These are phyloP conservation scores for Caenorhabditis sp. DNA, from an alignment of 2,888 invertebrate species.

Conservation along the genomic window DNA sequence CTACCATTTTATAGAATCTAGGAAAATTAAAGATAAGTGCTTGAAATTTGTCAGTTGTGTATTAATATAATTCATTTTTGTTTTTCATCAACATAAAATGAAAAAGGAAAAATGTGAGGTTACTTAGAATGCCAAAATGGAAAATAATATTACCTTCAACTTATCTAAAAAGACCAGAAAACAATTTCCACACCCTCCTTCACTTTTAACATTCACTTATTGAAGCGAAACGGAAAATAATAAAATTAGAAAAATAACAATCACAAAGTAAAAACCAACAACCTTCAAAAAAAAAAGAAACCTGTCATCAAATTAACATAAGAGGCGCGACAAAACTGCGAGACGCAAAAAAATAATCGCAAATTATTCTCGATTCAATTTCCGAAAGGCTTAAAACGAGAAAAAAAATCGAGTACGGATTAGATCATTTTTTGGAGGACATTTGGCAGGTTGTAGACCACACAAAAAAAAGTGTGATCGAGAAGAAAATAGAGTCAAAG, in stretches of 20 bases:
- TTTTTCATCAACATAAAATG: no score
- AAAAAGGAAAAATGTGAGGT: no score
- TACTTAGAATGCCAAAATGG: no score
- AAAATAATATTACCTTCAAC: no score
- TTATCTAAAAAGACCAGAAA: no score
- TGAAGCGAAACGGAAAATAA: no score
- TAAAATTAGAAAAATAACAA: not conserved
- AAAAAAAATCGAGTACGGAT: not conserved
- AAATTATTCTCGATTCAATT: not conserved
- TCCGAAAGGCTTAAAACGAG: not conserved
- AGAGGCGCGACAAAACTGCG: not conserved
- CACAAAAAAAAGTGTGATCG: not conserved
- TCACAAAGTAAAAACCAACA: not conserved
- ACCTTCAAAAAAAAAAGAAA: not conserved
- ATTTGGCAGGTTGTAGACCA: not conserved
- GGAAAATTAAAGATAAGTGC: no score
- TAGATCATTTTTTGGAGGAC: not conserved
- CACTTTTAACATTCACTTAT: no score
- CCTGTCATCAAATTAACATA: not conserved
- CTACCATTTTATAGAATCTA: no score
- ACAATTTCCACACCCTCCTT: no score
- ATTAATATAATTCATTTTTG: no score
- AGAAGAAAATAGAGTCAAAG: not conserved
- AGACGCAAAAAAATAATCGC: not conserved
- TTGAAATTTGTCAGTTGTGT: no score